Conservation (phyloP, 2,113 vertebrate species). For the Tringa solitaria region DNA sequence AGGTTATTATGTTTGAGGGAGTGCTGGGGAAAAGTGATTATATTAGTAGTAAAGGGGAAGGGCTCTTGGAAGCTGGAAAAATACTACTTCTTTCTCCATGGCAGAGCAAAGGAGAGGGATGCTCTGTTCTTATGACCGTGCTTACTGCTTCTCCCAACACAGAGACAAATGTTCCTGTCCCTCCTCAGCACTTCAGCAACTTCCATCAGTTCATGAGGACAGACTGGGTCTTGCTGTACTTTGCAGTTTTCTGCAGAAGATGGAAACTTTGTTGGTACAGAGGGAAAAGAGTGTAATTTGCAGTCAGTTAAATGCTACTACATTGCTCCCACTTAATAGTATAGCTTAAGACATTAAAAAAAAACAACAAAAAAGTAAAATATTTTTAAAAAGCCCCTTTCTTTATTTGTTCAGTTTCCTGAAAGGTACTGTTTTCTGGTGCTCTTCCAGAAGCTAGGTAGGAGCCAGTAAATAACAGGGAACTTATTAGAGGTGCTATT, state of each 20-base stretch:
- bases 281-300: background rate
- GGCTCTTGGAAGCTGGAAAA: background rate
- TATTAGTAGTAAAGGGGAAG: background rate
- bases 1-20: background rate
- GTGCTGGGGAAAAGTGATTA: background rate
- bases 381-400: background rate
- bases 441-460: background rate
- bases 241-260: background rate
- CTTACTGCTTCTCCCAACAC: background rate
- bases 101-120: background rate
- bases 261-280: background rate
- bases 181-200: background rate
- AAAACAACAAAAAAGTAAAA: background rate
- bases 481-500: background rate
- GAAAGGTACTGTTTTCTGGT: background rate
- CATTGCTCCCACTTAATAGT: background rate
- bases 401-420: background rate
- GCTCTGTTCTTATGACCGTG: background rate
- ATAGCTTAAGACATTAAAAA: background rate
- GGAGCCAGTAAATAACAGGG: background rate
- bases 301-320: background rate
- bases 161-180: background rate
- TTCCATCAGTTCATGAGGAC: background rate
- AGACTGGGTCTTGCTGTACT: background rate
- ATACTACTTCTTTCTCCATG: background rate